Conservation (phyloP, 2,888 invertebrate genomes). For the Sialis lutaria region DNA sequence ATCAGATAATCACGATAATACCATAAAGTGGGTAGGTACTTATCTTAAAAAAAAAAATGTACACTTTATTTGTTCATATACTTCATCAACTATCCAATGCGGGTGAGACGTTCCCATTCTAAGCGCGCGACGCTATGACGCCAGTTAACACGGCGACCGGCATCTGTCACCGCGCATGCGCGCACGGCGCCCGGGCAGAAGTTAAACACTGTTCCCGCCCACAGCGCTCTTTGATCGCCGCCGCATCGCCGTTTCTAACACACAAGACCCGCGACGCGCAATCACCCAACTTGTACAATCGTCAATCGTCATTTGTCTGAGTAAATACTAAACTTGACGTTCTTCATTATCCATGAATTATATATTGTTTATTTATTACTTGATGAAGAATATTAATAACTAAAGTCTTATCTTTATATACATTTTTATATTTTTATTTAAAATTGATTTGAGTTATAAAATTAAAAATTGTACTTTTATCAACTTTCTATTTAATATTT, state of each 20-base stretch:
- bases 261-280: neutral
- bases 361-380: too few relatives aligned
- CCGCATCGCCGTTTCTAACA: neutral
- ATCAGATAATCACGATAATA: neutral
- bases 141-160: neutral
- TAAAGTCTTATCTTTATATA: too few relatives aligned
- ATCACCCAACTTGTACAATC: neutral
- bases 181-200: conserved; percentile 17
- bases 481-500: too few relatives aligned
- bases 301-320: neutral
- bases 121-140: neutral
- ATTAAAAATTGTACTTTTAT: too few relatives aligned
- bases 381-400: too few relatives aligned
- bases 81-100: neutral
- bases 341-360: neutral
- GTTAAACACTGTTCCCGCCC: conserved; percentile 28
- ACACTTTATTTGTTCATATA: too few relatives aligned
- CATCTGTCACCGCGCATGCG: neutral
- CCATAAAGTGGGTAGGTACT: neutral
- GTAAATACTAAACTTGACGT: neutral
- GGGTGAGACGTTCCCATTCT: neutral
- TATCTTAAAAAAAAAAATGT: too few relatives aligned
- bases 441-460: too few relatives aligned
- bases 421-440: too few relatives aligned
- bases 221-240: neutral